Evolutionary conservation across 1,140 invertebrate species (phyloP).

Genomic region (Macrobrachium nipponense): DNA sequence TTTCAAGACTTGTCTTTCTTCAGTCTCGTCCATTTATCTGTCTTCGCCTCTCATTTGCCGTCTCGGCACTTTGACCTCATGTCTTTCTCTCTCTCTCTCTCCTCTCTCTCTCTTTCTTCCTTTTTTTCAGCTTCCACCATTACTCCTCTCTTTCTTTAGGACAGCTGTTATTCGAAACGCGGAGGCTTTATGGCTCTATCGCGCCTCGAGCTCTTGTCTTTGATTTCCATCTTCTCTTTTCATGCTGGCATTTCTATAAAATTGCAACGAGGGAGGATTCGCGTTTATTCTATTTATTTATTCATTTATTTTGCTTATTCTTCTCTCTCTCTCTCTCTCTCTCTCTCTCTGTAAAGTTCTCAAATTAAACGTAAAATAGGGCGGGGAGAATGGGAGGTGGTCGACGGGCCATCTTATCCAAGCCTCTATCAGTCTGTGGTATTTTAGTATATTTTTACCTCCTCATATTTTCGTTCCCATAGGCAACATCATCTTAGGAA

Average conservation of each 20-base stretch:
- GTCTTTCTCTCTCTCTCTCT: not conserved
- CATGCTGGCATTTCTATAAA: not conserved
- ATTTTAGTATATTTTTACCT: too few relatives aligned
- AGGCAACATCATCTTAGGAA: too few relatives aligned
- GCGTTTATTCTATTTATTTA: not conserved
- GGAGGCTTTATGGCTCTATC: too few relatives aligned
- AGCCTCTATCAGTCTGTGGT: too few relatives aligned
- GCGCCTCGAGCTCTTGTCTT: not conserved
- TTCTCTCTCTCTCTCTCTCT: slow-evolving; percentile 39
- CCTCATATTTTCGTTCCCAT: too few relatives aligned
- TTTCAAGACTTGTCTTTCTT: too few relatives aligned
- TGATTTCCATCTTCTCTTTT: not conserved
- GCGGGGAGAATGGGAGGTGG: too few relatives aligned
- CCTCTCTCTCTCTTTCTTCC: not conserved
- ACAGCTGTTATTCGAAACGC: not conserved
- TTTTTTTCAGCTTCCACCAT: not conserved
- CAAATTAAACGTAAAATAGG: too few relatives aligned
- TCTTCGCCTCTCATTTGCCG: not conserved
- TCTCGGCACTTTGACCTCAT: not conserved
- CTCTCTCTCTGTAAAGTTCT: not conserved
- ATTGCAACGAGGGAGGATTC: not conserved
- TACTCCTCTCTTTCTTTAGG: not conserved
- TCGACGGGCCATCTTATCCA: too few relatives aligned
- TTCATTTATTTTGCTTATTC: not conserved
- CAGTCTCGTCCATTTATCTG: not conserved